phyloP scores from a whole-genome alignment of 1,140 invertebrate genomes.

The Babylonia areolata region DNA sequence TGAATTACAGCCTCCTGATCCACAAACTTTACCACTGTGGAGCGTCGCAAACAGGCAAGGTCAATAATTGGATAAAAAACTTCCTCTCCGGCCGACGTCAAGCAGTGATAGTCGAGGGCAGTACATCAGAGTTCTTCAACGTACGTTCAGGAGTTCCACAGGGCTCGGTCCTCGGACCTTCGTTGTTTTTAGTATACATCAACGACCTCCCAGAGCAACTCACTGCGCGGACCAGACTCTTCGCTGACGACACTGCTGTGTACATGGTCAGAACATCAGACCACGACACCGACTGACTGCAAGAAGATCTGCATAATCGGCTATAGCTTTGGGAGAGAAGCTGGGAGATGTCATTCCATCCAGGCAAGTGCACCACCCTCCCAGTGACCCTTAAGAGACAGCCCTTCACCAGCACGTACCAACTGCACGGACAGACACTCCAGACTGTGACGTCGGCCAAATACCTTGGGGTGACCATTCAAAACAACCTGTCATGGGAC shows the following conservation, averaged over 20 bases:
- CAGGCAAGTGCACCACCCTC: background rate
- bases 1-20: no score
- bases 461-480: conserved; percentile 21
- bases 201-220: no score
- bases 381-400: background rate
- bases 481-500: background rate
- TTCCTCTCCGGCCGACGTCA: background rate
- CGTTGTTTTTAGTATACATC: no score
- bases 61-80: conserved; percentile 5
- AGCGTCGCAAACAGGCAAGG: background rate
- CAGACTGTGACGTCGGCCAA: conserved; percentile 11
- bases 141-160: conserved; percentile 8
- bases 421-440: background rate
- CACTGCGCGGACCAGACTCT: no score
- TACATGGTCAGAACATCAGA: no score
- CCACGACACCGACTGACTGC: no score
- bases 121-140: background rate
- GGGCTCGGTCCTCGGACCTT: conserved; percentile 9
- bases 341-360: conserved; percentile 8
- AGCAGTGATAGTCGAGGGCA: background rate
- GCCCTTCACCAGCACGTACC: background rate
- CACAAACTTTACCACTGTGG: background rate
- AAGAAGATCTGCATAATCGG: no score
- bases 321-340: background rate
- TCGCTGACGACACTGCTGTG: no score